These are phyloP conservation scores for Drosophila novamexicana DNA, from an alignment of 1,140 invertebrate species.

Conservation along the genomic window DNA sequence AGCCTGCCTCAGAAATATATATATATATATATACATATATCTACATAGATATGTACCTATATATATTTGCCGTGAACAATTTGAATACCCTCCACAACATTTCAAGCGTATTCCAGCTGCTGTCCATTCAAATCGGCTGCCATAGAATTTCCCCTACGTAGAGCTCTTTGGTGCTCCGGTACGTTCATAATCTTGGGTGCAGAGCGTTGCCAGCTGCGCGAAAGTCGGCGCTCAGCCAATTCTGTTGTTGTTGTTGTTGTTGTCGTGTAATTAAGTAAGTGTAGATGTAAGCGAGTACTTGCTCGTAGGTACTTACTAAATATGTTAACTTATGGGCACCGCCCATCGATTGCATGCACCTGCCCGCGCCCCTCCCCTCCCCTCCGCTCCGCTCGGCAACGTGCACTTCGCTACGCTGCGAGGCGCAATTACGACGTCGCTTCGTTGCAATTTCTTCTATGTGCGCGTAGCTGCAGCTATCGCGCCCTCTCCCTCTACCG, in stretches of 20 bases:
- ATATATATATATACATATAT: too few relatives aligned
- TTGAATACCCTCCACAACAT: too few relatives aligned
- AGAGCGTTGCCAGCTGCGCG: not conserved
- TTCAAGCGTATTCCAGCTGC: too few relatives aligned
- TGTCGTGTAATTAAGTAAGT: slow-evolving; percentile 8
- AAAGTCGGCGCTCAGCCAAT: not conserved
- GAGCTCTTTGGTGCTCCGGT: not conserved
- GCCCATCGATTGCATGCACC: not conserved
- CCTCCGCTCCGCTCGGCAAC: not conserved
- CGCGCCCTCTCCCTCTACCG: slow-evolving; percentile 20
- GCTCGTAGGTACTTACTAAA: slow-evolving; percentile 24
- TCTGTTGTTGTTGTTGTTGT: not conserved
- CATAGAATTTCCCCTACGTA: not conserved
- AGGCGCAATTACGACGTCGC: slow-evolving; percentile 62
- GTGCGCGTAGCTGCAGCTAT: slow-evolving; percentile 69
- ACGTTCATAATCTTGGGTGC: not conserved
- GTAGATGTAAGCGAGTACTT: slow-evolving; percentile 6
- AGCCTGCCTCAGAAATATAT: too few relatives aligned
- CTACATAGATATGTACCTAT: too few relatives aligned
- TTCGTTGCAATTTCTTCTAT: slow-evolving; percentile 76
- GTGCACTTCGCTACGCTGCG: slow-evolving; percentile 6
- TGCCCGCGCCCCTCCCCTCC: not conserved
- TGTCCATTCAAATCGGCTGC: too few relatives aligned
- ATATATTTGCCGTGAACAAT: too few relatives aligned
- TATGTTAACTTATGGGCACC: slow-evolving; percentile 15